Percentiles rank a stretch among this genome's conserved stretches.
These are phyloP conservation scores for Torymus texanus DNA, from an alignment of 2,888 invertebrate species.

Conservation along the genomic window DNA sequence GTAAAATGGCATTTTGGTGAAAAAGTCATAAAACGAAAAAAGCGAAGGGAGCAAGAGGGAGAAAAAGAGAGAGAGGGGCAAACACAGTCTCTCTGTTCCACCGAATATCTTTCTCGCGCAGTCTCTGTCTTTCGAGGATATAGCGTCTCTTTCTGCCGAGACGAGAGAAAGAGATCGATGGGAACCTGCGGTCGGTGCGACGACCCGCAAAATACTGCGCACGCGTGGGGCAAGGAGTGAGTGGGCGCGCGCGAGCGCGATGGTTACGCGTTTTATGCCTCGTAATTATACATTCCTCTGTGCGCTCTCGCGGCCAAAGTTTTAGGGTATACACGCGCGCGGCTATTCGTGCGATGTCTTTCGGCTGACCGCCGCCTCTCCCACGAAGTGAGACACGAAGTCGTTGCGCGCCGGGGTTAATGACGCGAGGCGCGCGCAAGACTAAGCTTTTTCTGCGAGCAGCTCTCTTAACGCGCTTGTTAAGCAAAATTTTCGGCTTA, in stretches of 20 bases:
- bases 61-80: slow-evolving; percentile 11
- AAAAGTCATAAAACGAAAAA: slow-evolving; percentile 49
- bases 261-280: slow-evolving; percentile 73
- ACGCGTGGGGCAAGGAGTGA: slow-evolving; percentile 56
- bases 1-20: slow-evolving; percentile 47
- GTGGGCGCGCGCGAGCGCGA: slow-evolving; percentile 66
- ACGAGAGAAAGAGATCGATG: slow-evolving; percentile 68
- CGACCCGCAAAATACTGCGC: slow-evolving; percentile 61
- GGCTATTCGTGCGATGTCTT: slow-evolving; percentile 48
- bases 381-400: slow-evolving; percentile 9
- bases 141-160: background rate
- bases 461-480: slow-evolving; percentile 19
- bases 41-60: background rate
- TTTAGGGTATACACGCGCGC: slow-evolving; percentile 49
- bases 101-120: slow-evolving; percentile 56
- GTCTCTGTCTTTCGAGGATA: slow-evolving; percentile 34
- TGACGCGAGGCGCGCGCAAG: slow-evolving; percentile 15
- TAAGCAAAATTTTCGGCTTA: slow-evolving; percentile 33
- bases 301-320: slow-evolving; percentile 50
- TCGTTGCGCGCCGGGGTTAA: slow-evolving; percentile 13
- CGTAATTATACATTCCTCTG: slow-evolving; percentile 74
- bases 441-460: background rate
- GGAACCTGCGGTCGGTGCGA: slow-evolving; percentile 71
- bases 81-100: slow-evolving; percentile 18
- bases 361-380: slow-evolving; percentile 10